Conservation (phyloP, 2,888 invertebrate species). For the Lottia gigantea region DNA sequence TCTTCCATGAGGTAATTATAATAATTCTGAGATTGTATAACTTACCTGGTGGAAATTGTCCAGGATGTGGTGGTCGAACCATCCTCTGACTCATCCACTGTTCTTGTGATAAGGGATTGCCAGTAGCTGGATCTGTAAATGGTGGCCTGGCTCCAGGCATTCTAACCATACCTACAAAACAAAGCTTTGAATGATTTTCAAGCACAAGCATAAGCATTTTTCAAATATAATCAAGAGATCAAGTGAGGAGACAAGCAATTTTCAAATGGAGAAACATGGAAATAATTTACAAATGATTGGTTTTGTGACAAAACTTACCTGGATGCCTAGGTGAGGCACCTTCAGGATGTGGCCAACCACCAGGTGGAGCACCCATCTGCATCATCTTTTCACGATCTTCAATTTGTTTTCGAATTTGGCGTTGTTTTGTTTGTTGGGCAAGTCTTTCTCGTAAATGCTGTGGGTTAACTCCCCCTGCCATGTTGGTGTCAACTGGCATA, state of each 20-base stretch:
- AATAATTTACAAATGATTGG: too few relatives aligned
- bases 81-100: conserved; percentile 68
- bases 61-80: conserved; percentile 49
- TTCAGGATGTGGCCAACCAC: conserved; percentile 19
- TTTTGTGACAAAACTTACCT: too few relatives aligned
- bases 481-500: neutral
- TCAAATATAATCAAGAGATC: too few relatives aligned
- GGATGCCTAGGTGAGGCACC: neutral
- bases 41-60: conserved; percentile 38
- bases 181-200: too few relatives aligned
- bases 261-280: too few relatives aligned
- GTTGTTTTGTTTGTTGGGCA: conserved; percentile 74
- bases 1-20: too few relatives aligned
- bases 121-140: conserved; percentile 16
- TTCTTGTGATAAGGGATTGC: conserved; percentile 30
- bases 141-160: conserved; percentile 19
- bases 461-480: conserved; percentile 61
- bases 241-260: too few relatives aligned
- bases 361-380: conserved; percentile 17
- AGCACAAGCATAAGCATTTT: too few relatives aligned
- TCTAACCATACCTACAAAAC: conserved; percentile 4
- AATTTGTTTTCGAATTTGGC: conserved; percentile 63
- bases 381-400: conserved; percentile 47
- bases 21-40: neutral
- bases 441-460: conserved; percentile 82